phyloP scores from a whole-genome alignment of 2,113 vertebrate species.

The Isurus oxyrinchus region DNA sequence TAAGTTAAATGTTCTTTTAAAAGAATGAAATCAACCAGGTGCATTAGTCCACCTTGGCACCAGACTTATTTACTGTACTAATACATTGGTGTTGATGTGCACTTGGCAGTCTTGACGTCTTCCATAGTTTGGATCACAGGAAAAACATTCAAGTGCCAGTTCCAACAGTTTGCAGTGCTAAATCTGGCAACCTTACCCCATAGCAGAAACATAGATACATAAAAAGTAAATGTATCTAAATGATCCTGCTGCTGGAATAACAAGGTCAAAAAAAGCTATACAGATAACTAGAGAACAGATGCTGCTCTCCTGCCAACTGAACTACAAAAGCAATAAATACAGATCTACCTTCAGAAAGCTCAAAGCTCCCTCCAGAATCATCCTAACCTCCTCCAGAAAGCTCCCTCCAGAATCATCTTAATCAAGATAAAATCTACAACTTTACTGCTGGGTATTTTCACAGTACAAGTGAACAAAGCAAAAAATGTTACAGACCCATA shows the following conservation, averaged over 20 bases:
- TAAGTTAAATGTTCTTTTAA: slow-evolving; percentile 39
- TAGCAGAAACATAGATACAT: not conserved
- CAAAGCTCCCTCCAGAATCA: not conserved
- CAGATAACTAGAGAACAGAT: not conserved
- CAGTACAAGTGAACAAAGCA: not conserved
- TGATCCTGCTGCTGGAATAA: not conserved
- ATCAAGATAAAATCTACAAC: not conserved
- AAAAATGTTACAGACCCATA: not conserved
- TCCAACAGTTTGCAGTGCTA: not conserved
- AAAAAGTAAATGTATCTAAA: not conserved
- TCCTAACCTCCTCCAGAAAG: not conserved
- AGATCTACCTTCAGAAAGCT: not conserved
- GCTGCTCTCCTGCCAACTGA: not conserved
- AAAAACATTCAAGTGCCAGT: not conserved
- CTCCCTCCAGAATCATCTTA: not conserved
- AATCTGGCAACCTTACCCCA: not conserved
- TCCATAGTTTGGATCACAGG: not conserved
- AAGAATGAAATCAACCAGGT: not conserved
- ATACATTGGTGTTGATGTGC: not conserved
- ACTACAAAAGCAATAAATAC: not conserved
- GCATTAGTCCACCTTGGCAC: not conserved
- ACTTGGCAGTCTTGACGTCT: not conserved
- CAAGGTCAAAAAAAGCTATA: not conserved
- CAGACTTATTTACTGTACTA: not conserved
- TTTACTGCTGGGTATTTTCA: not conserved